Base-by-base conservation (phyloP, 1,140 invertebrate genomes). In the Paramacrobiotus metropolitanus region DNA sequence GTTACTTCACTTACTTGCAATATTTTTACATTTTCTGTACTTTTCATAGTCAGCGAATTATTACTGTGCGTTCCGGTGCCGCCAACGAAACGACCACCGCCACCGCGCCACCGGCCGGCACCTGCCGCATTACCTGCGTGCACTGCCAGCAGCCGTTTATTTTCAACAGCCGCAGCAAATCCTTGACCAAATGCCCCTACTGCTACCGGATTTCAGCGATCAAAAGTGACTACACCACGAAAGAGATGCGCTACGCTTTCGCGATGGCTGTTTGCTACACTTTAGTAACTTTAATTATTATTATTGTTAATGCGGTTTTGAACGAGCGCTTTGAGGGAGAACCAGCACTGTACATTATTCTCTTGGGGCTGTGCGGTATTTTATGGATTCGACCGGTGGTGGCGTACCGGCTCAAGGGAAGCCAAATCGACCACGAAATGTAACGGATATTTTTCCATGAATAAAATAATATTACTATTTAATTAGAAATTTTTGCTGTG, bases 91-190 rank as follows among this genome's bases (percentile, higher is more conserved):
- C 9, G 4, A 55, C 24, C 15, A 55, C 15, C 9, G 48, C 48
- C 15, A 55, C 24, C 48, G 4, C 15, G 15, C 15, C 48, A 4
- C 48, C 48, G 24, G 15, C 24, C 15, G 48, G 48, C 9, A 55
- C 48, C 24, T 55, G 24, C 24, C 48, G 48, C 24, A 20, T 55
- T 15, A 55, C 48, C 48, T 55, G 48, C 24, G 48, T 4, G 4
- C 48, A 55, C 28, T 55, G 48, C 28, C 48, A 55, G 48, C 48
- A 55, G 28, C 48, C 48, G 15, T 55, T 55, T 24, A 15, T 55
- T 24, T 55, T 55, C 48, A 55, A 55, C 48, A 55, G 15, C 48
- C 15, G 9, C 15, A 15, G 28, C 15, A 55, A 55, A 20, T 55
- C 48, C 48, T 24, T 55, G 28, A 9, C 4, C 15, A 55, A 55